Percentiles rank a stretch among this genome's conserved stretches.
Conservation (phyloP, 2,888 invertebrate genomes). For the Geotrupes spiniger region DNA sequence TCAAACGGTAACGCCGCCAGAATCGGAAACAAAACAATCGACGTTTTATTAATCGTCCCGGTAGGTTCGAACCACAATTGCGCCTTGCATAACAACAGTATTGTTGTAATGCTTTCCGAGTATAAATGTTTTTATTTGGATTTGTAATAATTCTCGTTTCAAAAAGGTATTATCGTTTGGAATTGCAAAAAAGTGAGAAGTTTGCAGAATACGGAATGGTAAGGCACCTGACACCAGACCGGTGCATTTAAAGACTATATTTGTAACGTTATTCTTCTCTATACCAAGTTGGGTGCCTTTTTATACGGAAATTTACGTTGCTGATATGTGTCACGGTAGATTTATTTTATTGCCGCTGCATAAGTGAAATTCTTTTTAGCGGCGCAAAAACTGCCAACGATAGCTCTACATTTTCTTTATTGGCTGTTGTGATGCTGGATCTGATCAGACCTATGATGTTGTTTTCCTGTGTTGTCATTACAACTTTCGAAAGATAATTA, state of each 20-base stretch:
- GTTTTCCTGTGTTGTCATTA: no score
- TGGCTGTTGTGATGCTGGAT: constrained; percentile 1
- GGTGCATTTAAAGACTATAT: constrained; percentile 18
- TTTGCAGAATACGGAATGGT: constrained; percentile 23
- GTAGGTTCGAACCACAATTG: background rate
- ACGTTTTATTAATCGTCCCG: no score
- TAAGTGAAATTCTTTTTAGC: constrained; percentile 20
- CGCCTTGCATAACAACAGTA: background rate
- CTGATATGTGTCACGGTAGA: constrained; percentile 20
- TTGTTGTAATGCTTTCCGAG: constrained; percentile 15
- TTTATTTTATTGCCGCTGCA: constrained; percentile 20
- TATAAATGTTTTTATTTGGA: constrained; percentile 23
- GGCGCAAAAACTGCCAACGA: constrained; percentile 9
- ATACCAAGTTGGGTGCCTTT: constrained; percentile 20
- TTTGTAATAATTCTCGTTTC: constrained; percentile 14
- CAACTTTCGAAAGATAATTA: no score
- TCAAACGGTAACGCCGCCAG: no score
- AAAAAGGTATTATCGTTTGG: constrained; percentile 20
- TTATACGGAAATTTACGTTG: constrained; percentile 22
- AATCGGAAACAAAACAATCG: no score
- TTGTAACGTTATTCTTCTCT: constrained; percentile 19
- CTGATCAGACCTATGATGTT: no score
- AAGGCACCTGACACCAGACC: constrained; percentile 19
- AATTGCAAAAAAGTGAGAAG: constrained; percentile 21
- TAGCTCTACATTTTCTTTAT: constrained; percentile 13